Percentiles rank a stretch among this genome's conserved stretches.
Evolutionary conservation across 2,113 vertebrate genomes (phyloP).

Genomic region (Colinus virginianus): DNA sequence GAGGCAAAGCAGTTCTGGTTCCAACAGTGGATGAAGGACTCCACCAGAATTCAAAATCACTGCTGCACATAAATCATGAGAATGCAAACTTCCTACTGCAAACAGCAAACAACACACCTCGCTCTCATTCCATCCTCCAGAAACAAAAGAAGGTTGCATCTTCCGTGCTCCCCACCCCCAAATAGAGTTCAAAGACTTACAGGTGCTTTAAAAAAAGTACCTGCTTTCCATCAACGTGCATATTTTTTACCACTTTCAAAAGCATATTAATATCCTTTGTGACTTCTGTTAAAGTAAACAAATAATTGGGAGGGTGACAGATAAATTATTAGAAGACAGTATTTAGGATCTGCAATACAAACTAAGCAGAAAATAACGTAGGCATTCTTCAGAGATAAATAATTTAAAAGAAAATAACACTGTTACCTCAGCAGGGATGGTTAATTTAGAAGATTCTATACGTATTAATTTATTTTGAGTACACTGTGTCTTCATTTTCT

Average conservation of each 20-base stretch:
- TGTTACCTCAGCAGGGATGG: neutral
- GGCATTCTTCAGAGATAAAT: conserved; percentile 40
- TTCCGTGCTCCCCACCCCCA: neutral
- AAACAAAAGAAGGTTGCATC: neutral
- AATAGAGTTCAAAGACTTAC: conserved; percentile 29
- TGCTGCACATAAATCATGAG: neutral
- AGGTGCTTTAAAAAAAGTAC: conserved; percentile 34
- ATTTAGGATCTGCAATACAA: conserved; percentile 43
- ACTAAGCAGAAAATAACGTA: neutral
- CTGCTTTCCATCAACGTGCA: conserved; percentile 44
- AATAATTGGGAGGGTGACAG: conserved; percentile 56
- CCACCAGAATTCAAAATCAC: rapidly evolving
- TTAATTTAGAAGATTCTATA: conserved; percentile 20
- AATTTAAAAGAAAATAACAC: conserved; percentile 38
- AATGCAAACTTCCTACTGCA: neutral
- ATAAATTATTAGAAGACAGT: conserved; percentile 60
- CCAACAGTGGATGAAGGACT: rapidly evolving
- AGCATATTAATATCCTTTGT: conserved; percentile 57
- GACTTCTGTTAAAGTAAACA: conserved; percentile 62
- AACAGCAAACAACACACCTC: neutral
- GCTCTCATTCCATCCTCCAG: neutral
- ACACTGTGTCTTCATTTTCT: neutral
- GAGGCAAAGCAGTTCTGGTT: neutral
- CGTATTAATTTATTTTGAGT: neutral
- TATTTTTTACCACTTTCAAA: conserved; percentile 63